Conservation (phyloP, 2,113 vertebrate species). For the Tragelaphus strepsiceros region DNA sequence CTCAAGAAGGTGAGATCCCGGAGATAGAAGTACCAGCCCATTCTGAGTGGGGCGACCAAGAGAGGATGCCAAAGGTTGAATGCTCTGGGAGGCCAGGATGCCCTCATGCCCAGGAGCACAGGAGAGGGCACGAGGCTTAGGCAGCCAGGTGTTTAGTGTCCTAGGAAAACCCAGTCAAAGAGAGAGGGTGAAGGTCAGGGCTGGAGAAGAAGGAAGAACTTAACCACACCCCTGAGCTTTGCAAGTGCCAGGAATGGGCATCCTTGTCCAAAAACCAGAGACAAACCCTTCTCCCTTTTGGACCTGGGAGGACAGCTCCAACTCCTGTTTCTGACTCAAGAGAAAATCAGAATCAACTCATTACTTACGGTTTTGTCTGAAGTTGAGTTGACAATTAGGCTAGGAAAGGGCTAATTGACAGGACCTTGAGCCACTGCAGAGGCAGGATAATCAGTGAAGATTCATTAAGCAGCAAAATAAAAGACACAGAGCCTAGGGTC, state of each 20-base stretch:
- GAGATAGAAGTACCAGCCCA: neutral
- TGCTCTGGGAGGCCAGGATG: neutral
- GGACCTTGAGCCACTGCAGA: neutral
- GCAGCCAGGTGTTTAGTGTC: neutral
- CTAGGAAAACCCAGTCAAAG: neutral
- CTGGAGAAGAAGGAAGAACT: conserved; percentile 41
- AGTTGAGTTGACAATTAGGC: neutral
- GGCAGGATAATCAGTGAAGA: conserved; percentile 11
- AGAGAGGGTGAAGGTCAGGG: neutral
- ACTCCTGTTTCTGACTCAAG: neutral
- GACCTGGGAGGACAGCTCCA: neutral
- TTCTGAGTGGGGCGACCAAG: neutral
- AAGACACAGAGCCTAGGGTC: neutral
- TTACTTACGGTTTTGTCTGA: neutral
- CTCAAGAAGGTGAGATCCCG: conserved; percentile 19
- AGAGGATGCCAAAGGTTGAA: neutral
- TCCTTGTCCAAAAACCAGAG: neutral
- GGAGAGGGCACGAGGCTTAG: neutral
- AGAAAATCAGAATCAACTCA: neutral
- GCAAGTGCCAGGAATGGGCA: neutral
- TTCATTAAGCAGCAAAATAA: conserved; percentile 6
- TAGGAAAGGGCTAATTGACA: neutral
- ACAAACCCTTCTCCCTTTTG: conserved; percentile 52
- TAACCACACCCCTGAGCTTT: neutral
- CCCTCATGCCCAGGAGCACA: neutral